phyloP scores from a whole-genome alignment of 2,113 vertebrate genomes.

The Sphaerodactylus townsendi region DNA sequence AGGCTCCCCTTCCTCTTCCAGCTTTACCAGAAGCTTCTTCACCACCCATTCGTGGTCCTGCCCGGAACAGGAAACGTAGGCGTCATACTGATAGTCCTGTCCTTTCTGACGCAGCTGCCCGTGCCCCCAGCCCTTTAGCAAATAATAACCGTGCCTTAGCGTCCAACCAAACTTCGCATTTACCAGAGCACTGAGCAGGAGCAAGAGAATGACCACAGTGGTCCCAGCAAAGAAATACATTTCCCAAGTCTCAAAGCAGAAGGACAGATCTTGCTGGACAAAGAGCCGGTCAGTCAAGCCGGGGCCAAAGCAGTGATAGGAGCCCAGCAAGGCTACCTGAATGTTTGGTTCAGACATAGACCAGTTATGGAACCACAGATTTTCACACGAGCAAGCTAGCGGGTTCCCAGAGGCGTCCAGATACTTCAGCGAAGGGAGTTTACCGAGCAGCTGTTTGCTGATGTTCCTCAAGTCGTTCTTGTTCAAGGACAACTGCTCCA shows the following conservation, averaged over 20 bases:
- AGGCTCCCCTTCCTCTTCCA: conserved; percentile 28
- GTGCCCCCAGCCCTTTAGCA: conserved; percentile 25
- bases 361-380: conserved; percentile 57
- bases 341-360: conserved; percentile 23
- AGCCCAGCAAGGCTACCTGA: conserved; percentile 37
- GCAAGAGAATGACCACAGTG: not conserved
- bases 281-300: conserved; percentile 2
- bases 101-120: not conserved
- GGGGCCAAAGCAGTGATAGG: conserved; percentile 31
- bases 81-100: conserved; percentile 38
- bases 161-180: conserved; percentile 46
- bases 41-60: conserved; percentile 48
- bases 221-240: conserved; percentile 25
- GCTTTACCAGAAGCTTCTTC: conserved; percentile 22
- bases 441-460: conserved; percentile 2
- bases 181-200: conserved; percentile 18
- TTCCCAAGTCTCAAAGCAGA: conserved; percentile 20
- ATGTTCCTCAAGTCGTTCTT: conserved; percentile 38
- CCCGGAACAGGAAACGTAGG: conserved; percentile 46
- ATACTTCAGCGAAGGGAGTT: conserved; percentile 20
- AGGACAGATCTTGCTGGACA: conserved; percentile 22
- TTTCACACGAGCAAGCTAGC: conserved; percentile 46
- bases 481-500: conserved; percentile 31
- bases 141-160: conserved; percentile 24
- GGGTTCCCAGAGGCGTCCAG: conserved; percentile 37